These are phyloP conservation scores for Strigamia maritima DNA, from an alignment of 2,888 invertebrate genomes.

Conservation along the genomic window DNA sequence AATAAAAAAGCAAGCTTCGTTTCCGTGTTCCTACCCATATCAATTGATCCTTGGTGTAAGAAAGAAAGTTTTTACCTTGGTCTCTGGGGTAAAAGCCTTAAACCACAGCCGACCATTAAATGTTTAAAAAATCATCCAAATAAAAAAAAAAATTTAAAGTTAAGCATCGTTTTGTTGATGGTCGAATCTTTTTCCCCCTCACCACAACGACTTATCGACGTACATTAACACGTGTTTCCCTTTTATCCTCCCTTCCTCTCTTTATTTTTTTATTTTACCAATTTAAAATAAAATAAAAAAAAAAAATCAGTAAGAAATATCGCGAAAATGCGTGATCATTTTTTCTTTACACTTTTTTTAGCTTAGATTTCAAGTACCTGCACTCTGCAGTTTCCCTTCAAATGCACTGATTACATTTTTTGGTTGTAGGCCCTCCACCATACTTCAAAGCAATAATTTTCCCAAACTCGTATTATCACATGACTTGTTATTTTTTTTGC, in stretches of 20 bases:
- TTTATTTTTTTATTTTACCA: background rate
- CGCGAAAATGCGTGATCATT: slow-evolving; percentile 9
- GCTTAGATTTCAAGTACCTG: slow-evolving; percentile 12
- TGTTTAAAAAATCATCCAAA: background rate
- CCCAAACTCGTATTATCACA: background rate
- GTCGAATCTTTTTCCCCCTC: background rate
- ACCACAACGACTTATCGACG: slow-evolving; percentile 7
- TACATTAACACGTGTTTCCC: background rate
- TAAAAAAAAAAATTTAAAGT: background rate
- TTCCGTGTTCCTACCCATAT: no score
- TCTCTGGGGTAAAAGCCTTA: background rate
- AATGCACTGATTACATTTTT: slow-evolving; percentile 29
- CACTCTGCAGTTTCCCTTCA: slow-evolving; percentile 26
- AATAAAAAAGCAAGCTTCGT: no score
- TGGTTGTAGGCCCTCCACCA: slow-evolving; percentile 11
- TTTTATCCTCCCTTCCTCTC: background rate
- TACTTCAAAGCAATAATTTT: slow-evolving; percentile 29
- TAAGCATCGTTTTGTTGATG: slow-evolving; percentile 3
- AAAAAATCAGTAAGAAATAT: background rate
- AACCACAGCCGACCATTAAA: slow-evolving; percentile 1
- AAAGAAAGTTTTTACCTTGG: background rate
- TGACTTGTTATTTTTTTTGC: slow-evolving; percentile 1
- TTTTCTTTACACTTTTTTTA: background rate
- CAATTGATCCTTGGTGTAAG: background rate
- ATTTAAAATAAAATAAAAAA: background rate